phyloP scores from a whole-genome alignment of 2,113 vertebrate genomes.

The Gobius niger region DNA sequence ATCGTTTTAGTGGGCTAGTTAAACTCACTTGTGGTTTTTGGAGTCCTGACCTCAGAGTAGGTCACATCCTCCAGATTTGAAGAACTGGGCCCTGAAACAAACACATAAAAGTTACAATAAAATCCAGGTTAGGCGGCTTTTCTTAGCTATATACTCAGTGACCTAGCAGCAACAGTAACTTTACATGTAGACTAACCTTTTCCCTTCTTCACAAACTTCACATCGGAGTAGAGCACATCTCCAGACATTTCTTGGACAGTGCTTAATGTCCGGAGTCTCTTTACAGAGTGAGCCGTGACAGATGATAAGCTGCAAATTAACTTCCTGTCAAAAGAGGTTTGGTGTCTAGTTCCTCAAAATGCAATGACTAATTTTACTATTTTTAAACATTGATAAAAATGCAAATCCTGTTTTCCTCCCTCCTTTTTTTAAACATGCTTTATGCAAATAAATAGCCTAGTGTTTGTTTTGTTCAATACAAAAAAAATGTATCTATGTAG shows the following conservation, averaged over 20 bases:
- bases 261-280: not conserved
- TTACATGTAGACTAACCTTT: constrained; percentile 31
- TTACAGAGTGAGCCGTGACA: not conserved
- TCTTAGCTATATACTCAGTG: too few relatives aligned
- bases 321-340: constrained; percentile 1
- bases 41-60: not conserved
- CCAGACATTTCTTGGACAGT: constrained; percentile 30
- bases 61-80: not conserved
- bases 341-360: not conserved
- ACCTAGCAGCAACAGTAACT: not conserved
- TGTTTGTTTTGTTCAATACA: too few relatives aligned
- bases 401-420: not conserved
- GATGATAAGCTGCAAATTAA: not conserved
- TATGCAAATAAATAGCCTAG: too few relatives aligned
- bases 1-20: not conserved
- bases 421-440: not conserved
- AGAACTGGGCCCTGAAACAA: not conserved
- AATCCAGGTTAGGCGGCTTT: too few relatives aligned
- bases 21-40: not conserved
- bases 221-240: constrained; percentile 36
- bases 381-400: not conserved
- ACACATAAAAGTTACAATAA: not conserved
- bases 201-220: constrained; percentile 18
- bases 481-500: too few relatives aligned
- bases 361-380: rapidly evolving